phyloP scores from a whole-genome alignment of 2,888 invertebrate species.

The Pseudococcus jackbeardsleyi region DNA sequence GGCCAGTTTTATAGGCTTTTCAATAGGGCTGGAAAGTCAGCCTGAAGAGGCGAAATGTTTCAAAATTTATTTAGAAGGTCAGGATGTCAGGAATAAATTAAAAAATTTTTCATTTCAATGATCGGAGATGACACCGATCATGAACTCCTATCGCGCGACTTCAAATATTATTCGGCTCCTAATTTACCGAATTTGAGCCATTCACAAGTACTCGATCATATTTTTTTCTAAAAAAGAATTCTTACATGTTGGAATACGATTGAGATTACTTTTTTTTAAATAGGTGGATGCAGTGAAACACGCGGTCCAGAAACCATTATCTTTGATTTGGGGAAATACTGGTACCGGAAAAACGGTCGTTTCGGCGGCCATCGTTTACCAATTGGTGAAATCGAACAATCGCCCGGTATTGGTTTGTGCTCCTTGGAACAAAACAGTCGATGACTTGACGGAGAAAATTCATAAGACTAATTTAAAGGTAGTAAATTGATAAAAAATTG shows the following conservation, averaged over 20 bases:
- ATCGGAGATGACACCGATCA: slow-evolving; percentile 96
- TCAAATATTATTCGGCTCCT: slow-evolving; percentile 97
- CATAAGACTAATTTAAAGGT: slow-evolving; percentile 95
- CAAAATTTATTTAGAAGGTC: too few relatives aligned
- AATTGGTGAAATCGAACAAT: slow-evolving; percentile 93
- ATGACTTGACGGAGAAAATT: slow-evolving; percentile 98
- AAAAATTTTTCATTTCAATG: too few relatives aligned
- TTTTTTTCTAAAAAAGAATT: not conserved
- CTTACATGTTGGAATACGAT: not conserved
- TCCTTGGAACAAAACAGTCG: slow-evolving; percentile 99
- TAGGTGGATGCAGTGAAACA: slow-evolving; percentile 97
- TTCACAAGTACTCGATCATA: slow-evolving; percentile 78
- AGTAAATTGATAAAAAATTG: slow-evolving; percentile 69
- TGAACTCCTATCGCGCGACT: slow-evolving; percentile 90
- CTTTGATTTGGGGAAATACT: slow-evolving; percentile 97
- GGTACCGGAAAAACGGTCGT: slow-evolving; percentile 99
- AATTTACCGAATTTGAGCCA: slow-evolving; percentile 98
- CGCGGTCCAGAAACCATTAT: slow-evolving; percentile 94
- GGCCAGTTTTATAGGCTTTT: too few relatives aligned
- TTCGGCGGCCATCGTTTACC: slow-evolving; percentile 98
- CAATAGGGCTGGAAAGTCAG: too few relatives aligned
- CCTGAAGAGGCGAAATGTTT: too few relatives aligned
- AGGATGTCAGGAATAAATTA: too few relatives aligned
- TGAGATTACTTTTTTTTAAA: not conserved
- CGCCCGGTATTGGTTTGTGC: slow-evolving; percentile 98